These are phyloP conservation scores for Apamea sordens DNA, from an alignment of 2,888 invertebrate species.

Conservation along the genomic window DNA sequence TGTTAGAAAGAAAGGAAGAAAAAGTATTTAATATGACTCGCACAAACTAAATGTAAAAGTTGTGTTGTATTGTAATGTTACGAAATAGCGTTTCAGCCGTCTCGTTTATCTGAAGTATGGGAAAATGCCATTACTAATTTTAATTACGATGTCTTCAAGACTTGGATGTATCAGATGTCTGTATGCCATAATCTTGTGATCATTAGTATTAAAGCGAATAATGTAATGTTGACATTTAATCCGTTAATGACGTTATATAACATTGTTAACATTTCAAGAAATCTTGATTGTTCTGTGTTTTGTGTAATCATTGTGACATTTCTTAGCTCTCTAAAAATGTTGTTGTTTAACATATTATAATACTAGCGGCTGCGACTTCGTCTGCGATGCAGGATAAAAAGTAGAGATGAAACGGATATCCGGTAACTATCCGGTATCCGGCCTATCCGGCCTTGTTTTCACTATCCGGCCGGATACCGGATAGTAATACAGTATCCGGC, in stretches of 20 bases:
- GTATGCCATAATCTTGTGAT: conserved; percentile 28
- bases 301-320: conserved; percentile 25
- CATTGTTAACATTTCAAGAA: conserved; percentile 24
- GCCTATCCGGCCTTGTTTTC: too few species aligned
- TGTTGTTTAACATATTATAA: too few species aligned
- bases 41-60: neutral
- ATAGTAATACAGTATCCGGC: too few species aligned
- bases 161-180: conserved; percentile 24
- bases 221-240: conserved; percentile 33
- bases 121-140: conserved; percentile 34
- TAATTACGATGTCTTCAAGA: conserved; percentile 22
- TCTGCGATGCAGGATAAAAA: too few species aligned
- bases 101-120: conserved; percentile 14
- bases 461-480: too few species aligned
- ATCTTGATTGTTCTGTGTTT: conserved; percentile 22
- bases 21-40: neutral
- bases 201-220: conserved; percentile 27
- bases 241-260: conserved; percentile 32
- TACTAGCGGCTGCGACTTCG: too few species aligned
- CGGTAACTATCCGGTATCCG: too few species aligned
- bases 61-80: neutral
- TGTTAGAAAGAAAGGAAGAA: neutral
- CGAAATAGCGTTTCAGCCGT: conserved; percentile 2
- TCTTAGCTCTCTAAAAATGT: neutral
- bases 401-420: too few species aligned